These are phyloP conservation scores for Neomicropteryx cornuta DNA, from an alignment of 1,140 invertebrate genomes.

Conservation along the genomic window DNA sequence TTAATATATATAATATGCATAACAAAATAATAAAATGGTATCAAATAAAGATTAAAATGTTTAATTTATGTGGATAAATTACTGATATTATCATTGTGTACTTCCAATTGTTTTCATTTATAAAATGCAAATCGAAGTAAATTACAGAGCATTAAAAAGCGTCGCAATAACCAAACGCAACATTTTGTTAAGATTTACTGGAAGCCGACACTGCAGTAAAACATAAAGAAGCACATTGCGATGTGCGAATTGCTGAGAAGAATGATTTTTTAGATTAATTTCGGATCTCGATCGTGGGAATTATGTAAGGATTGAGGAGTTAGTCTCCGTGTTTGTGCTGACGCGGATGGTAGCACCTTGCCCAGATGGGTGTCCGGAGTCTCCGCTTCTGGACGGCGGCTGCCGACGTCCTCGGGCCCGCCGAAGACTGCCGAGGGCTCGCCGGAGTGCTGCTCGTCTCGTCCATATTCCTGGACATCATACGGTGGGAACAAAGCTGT, in stretches of 20 bases:
- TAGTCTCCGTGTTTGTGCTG: constrained; percentile 27
- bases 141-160: too few relatives aligned
- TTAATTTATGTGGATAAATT: too few relatives aligned
- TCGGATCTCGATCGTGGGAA: constrained; percentile 33
- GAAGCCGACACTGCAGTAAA: constrained; percentile 31
- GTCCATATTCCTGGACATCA: too few relatives aligned
- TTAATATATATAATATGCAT: too few relatives aligned
- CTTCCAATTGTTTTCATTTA: too few relatives aligned
- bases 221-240: constrained; percentile 38
- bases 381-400: constrained; percentile 47
- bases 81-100: too few relatives aligned
- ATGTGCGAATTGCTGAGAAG: constrained; percentile 37
- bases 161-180: constrained; percentile 16
- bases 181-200: constrained; percentile 23
- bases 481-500: too few relatives aligned
- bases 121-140: too few relatives aligned
- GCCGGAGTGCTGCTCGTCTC: too few relatives aligned
- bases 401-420: constrained; percentile 23
- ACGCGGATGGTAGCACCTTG: constrained; percentile 43
- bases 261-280: constrained; percentile 33
- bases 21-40: too few relatives aligned
- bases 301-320: constrained; percentile 40
- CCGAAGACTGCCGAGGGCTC: constrained; percentile 8
- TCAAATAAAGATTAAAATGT: too few relatives aligned
- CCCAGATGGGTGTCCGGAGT: constrained; percentile 63